These are phyloP conservation scores for Pollenia amentaria DNA, from an alignment of 2,888 invertebrate genomes.

Conservation along the genomic window DNA sequence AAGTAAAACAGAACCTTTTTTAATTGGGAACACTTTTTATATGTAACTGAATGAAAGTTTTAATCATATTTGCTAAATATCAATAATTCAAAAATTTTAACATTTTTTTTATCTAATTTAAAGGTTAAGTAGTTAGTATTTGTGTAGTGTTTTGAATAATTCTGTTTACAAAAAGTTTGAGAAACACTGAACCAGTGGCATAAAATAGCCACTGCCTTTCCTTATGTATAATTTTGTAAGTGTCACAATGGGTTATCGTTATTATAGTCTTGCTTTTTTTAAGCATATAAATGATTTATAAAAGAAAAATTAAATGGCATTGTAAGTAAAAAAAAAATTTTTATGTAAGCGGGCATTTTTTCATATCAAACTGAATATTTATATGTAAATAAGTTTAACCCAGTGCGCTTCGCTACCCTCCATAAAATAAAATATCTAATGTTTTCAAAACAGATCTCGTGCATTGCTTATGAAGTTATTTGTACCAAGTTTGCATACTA, in stretches of 20 bases:
- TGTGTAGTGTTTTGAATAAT: neutral
- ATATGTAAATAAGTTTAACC: too few species aligned
- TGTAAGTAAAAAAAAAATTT: neutral
- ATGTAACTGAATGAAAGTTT: neutral
- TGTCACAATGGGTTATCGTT: conserved; percentile 70
- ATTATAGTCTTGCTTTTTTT: conserved; percentile 64
- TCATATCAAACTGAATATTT: too few species aligned
- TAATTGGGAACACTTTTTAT: neutral
- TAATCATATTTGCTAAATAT: neutral
- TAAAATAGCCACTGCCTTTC: neutral
- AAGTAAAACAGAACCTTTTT: neutral
- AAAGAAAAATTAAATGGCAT: conserved; percentile 22
- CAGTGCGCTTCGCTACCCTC: too few species aligned
- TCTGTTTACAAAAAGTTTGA: conserved; percentile 23
- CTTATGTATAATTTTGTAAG: conserved; percentile 41
- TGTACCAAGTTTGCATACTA: too few species aligned
- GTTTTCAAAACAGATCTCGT: too few species aligned
- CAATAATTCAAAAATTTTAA: neutral
- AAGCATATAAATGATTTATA: conserved; percentile 64
- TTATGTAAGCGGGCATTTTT: too few species aligned
- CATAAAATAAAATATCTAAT: too few species aligned
- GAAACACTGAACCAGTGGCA: conserved; percentile 47
- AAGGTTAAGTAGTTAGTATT: neutral
- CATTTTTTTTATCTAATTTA: neutral
- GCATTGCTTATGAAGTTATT: too few species aligned